These are phyloP conservation scores for Cranoglanis bouderius DNA, from an alignment of 2,113 vertebrate genomes.

Conservation along the genomic window DNA sequence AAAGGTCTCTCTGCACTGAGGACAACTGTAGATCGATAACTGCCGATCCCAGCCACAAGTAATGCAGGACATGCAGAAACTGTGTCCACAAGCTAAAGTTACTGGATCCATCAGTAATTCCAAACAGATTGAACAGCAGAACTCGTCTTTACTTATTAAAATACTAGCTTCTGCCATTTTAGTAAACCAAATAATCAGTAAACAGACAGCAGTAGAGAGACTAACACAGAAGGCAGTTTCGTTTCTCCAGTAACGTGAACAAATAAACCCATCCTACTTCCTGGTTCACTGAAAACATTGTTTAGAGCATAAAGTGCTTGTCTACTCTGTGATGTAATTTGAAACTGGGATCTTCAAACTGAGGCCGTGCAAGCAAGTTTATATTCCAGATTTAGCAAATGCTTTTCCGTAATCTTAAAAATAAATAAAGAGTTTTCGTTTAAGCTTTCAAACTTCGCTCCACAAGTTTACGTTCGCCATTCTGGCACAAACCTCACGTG, in stretches of 20 bases:
- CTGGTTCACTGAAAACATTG: not conserved
- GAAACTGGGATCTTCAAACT: not conserved
- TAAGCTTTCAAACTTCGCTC: too few species aligned
- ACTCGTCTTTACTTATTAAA: slow-evolving; percentile 41
- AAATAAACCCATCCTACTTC: not conserved
- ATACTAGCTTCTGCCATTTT: slow-evolving; percentile 43
- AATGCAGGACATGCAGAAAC: slow-evolving; percentile 44
- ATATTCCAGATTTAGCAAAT: too few species aligned
- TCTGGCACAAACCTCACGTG: too few species aligned
- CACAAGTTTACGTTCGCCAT: too few species aligned
- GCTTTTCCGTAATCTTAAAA: too few species aligned
- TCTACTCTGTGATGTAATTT: not conserved
- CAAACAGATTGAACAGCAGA: slow-evolving; percentile 47
- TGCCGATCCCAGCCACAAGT: slow-evolving; percentile 38
- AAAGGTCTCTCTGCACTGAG: slow-evolving; percentile 47
- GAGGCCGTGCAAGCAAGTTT: not conserved
- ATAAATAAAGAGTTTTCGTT: too few species aligned
- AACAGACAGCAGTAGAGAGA: not conserved
- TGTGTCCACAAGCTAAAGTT: slow-evolving; percentile 46
- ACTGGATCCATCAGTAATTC: slow-evolving; percentile 40
- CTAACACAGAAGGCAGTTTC: not conserved
- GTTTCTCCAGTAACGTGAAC: not conserved
- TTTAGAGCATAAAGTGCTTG: not conserved
- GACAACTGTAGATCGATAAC: slow-evolving; percentile 33
- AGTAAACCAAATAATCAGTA: not conserved